phyloP scores from a whole-genome alignment of 2,888 invertebrate genomes.

The Shargacucullia verbasci region DNA sequence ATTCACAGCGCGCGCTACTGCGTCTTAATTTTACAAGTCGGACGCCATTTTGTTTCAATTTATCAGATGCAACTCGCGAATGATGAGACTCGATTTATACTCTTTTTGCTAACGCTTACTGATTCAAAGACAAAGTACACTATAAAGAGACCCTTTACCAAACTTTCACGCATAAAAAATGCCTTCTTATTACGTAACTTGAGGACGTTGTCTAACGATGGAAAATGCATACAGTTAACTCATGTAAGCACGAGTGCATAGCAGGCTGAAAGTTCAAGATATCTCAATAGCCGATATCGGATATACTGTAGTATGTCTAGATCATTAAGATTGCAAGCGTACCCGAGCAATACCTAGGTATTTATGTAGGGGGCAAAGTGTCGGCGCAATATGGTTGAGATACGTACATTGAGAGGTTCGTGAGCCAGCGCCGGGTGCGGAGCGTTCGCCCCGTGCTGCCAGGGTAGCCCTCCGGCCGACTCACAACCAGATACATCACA shows the following conservation, averaged over 20 bases:
- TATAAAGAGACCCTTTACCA: conserved; percentile 20
- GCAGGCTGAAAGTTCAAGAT: conserved; percentile 59
- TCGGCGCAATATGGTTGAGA: conserved; percentile 87
- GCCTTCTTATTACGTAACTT: conserved; percentile 61
- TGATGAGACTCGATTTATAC: conserved; percentile 60
- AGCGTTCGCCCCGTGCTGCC: conserved; percentile 79
- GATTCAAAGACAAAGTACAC: conserved; percentile 32
- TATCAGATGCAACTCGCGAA: conserved; percentile 71
- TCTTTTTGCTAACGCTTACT: conserved; percentile 31
- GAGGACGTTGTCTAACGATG: conserved; percentile 57
- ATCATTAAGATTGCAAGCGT: conserved; percentile 69
- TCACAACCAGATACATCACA: conserved; percentile 85
- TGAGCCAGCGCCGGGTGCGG: conserved; percentile 78
- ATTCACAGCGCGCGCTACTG: conserved; percentile 74
- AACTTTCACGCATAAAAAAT: conserved; percentile 33
- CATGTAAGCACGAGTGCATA: conserved; percentile 53
- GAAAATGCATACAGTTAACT: conserved; percentile 57
- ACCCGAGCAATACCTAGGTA: conserved; percentile 76
- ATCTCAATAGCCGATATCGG: conserved; percentile 68
- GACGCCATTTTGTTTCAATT: conserved; percentile 84
- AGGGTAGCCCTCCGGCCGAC: conserved; percentile 84
- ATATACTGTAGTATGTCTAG: conserved; percentile 71
- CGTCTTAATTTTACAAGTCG: conserved; percentile 81
- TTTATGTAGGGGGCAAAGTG: conserved; percentile 73
- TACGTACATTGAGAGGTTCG: conserved; percentile 86